phyloP scores from a whole-genome alignment of 2,113 vertebrate genomes.

The Gopherus evgoodei region DNA sequence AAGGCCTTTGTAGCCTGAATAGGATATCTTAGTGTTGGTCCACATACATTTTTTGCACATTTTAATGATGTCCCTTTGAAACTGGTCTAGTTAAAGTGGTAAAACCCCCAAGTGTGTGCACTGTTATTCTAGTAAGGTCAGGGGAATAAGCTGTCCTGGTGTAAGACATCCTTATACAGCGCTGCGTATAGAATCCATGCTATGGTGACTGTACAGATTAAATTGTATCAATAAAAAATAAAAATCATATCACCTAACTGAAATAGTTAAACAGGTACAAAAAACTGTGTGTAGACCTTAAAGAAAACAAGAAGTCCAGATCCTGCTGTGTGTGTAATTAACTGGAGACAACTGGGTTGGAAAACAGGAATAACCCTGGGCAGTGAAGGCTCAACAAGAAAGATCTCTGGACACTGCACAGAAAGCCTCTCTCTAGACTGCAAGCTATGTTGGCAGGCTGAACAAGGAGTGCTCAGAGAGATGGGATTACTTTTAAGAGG shows the following conservation, averaged over 20 bases:
- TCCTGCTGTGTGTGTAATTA: neutral
- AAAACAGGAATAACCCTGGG: neutral
- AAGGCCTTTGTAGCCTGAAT: slow-evolving; percentile 49
- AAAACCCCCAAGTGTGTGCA: neutral
- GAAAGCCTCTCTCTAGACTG: neutral
- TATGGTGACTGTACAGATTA: neutral
- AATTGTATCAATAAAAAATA: neutral
- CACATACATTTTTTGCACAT: neutral
- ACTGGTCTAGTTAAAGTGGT: slow-evolving; percentile 15
- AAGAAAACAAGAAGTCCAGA: neutral
- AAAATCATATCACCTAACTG: neutral
- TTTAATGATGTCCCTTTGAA: slow-evolving; percentile 54
- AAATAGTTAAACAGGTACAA: slow-evolving; percentile 8
- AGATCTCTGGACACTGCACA: neutral
- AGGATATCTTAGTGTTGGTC: slow-evolving; percentile 20
- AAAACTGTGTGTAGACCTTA: neutral
- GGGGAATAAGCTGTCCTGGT: neutral
- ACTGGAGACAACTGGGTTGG: neutral
- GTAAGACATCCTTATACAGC: neutral
- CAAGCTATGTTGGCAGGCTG: neutral
- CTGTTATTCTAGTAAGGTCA: neutral
- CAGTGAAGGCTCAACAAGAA: neutral
- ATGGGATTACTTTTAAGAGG: neutral
- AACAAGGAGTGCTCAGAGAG: neutral
- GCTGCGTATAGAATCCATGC: neutral